phyloP scores from a whole-genome alignment of 2,797 vertebrate genomes.

The Pachyuromys duprasi region DNA sequence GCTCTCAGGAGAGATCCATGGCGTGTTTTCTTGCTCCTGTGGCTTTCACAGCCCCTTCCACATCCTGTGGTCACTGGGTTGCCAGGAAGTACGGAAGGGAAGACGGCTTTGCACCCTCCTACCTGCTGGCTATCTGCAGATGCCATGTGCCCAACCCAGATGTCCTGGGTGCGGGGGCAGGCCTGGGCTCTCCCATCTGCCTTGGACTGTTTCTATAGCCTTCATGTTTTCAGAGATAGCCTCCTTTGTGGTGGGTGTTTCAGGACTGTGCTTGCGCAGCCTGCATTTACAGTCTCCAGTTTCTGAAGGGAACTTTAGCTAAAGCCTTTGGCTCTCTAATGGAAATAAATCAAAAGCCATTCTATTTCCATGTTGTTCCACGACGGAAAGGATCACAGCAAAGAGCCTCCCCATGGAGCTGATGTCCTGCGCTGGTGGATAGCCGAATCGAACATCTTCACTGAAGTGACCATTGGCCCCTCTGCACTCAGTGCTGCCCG shows the following conservation, averaged over 20 bases:
- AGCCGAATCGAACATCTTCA: constrained; percentile 95
- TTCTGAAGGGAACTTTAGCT: not conserved
- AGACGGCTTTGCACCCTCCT: rapidly evolving
- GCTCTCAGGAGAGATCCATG: not conserved
- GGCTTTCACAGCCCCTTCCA: not conserved
- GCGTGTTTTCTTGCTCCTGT: not conserved
- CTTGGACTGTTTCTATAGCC: rapidly evolving
- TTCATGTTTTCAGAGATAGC: too few relatives aligned
- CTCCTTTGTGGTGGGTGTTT: not conserved
- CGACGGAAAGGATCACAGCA: constrained; percentile 87
- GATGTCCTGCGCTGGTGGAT: constrained; percentile 98
- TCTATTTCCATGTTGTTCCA: not conserved
- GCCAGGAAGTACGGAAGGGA: not conserved
- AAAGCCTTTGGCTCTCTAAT: not conserved
- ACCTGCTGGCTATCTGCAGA: rapidly evolving
- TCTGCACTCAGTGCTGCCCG: constrained; percentile 90
- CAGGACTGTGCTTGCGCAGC: not conserved
- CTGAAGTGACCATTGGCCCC: constrained; percentile 93
- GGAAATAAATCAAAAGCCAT: not conserved
- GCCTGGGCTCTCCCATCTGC: rapidly evolving
- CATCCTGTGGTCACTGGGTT: not conserved
- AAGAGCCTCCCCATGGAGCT: constrained; percentile 92
- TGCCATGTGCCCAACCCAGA: not conserved
- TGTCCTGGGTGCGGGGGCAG: not conserved
- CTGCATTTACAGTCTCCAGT: not conserved